A percentile compares a stretch with the other conserved stretches of the same genome.
Evolutionary conservation across 2,888 invertebrate species (phyloP).

Genomic region (Rhogogaster chlorosoma): DNA sequence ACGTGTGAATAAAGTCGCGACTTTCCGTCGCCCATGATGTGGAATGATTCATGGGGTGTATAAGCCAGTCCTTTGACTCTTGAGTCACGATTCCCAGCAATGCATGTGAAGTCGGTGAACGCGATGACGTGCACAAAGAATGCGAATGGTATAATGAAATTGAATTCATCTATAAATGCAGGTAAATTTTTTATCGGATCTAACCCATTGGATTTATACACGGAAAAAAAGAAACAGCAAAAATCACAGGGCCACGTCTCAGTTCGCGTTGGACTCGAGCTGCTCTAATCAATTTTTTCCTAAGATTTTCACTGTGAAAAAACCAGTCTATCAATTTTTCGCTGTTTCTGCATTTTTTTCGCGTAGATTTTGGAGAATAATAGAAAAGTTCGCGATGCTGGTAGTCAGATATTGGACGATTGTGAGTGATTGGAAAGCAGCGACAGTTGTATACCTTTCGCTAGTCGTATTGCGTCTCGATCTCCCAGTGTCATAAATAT

Average conservation of each 20-base stretch:
- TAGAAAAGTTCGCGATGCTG: neutral
- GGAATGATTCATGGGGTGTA: slow-evolving; percentile 7
- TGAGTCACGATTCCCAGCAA: slow-evolving; percentile 33
- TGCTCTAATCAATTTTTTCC: too few species aligned
- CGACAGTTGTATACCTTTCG: slow-evolving; percentile 11
- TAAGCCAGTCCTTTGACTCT: neutral
- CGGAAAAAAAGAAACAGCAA: too few species aligned
- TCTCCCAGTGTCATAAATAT: slow-evolving; percentile 29
- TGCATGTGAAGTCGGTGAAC: slow-evolving; percentile 8
- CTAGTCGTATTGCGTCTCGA: neutral
- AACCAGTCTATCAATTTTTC: too few species aligned
- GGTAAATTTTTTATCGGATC: neutral
- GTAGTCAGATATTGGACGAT: neutral
- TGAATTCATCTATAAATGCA: neutral
- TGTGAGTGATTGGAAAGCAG: neutral
- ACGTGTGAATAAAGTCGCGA: slow-evolving; percentile 3
- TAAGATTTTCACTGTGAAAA: too few species aligned
- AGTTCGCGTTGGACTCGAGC: too few species aligned
- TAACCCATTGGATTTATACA: neutral
- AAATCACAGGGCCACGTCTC: too few species aligned
- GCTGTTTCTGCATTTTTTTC: too few species aligned
- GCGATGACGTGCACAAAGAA: neutral
- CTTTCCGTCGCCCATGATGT: neutral
- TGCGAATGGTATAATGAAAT: neutral
- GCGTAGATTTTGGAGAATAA: neutral